Percentiles rank a stretch among this genome's conserved stretches.
Evolutionary conservation across 1,140 invertebrate genomes (phyloP).

Genomic region (Elymnias hypermnestra): DNA sequence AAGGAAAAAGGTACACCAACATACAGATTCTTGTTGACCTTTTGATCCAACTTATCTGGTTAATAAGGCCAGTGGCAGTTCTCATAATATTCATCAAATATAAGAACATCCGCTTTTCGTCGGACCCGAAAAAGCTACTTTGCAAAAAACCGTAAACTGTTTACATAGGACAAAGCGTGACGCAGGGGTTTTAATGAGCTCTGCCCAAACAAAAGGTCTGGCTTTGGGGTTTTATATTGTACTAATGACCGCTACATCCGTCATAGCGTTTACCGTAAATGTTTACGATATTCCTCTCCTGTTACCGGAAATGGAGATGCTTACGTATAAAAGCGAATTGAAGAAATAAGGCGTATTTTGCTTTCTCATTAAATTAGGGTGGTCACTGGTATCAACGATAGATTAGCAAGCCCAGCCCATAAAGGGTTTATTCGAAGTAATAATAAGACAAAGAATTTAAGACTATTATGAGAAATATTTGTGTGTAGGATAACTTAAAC

Average conservation of each 20-base stretch:
- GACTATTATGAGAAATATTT: too few relatives aligned
- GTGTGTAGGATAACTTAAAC: too few relatives aligned
- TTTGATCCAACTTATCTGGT: not conserved
- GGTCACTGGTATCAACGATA: too few relatives aligned
- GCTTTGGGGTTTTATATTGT: conserved; percentile 12
- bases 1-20: too few relatives aligned
- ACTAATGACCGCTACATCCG: conserved; percentile 10
- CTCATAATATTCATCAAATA: not conserved
- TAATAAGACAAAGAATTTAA: too few relatives aligned
- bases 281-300: conserved; percentile 4
- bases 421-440: too few relatives aligned
- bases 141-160: conserved; percentile 12
- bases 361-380: not conserved
- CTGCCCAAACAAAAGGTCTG: conserved; percentile 15
- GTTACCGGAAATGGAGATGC: not conserved
- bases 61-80: not conserved
- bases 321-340: too few relatives aligned
- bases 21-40: too few relatives aligned
- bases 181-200: conserved; percentile 15
- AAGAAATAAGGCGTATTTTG: not conserved
- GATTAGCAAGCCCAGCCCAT: too few relatives aligned
- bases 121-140: conserved; percentile 10
- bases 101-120: not conserved
- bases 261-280: conserved; percentile 10
- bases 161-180: conserved; percentile 15